Percentiles rank a stretch among this genome's conserved stretches.
Evolutionary conservation across 2,888 invertebrate genomes (phyloP).

Genomic region (Diarsia brunnea): DNA sequence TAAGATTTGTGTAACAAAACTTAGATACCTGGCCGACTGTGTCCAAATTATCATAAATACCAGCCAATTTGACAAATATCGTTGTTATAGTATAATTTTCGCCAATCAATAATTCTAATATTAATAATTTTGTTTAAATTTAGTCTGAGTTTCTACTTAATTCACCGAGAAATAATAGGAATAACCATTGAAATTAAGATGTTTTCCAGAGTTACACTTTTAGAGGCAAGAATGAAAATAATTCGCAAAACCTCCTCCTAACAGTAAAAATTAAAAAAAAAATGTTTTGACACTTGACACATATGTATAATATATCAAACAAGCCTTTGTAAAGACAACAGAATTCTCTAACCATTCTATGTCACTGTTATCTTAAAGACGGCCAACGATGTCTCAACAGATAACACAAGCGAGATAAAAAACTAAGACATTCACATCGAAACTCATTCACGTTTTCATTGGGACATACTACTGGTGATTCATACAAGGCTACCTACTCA

Average conservation of each 20-base stretch:
- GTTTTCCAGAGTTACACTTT: background rate
- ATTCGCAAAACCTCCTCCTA: no score
- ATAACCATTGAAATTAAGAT: background rate
- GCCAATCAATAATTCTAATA: background rate
- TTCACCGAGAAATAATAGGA: no score
- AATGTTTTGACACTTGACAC: background rate
- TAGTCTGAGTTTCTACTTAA: background rate
- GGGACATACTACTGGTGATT: conserved; percentile 33
- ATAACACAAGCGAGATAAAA: conserved; percentile 30
- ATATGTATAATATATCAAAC: background rate
- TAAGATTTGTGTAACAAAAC: background rate
- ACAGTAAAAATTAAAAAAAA: background rate
- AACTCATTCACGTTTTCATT: conserved; percentile 38
- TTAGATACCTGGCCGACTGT: background rate
- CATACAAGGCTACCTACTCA: conserved; percentile 43
- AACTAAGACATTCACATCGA: conserved; percentile 22
- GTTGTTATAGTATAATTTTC: background rate
- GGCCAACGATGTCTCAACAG: conserved; percentile 14
- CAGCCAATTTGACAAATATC: background rate
- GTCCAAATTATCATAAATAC: background rate
- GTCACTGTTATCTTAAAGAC: background rate
- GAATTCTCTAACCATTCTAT: conserved; percentile 1
- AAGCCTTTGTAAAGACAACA: background rate
- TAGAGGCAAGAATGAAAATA: no score
- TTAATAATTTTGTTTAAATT: background rate